Evolutionary conservation across 2,113 vertebrate genomes (phyloP), one percentile per base, ranked within the genome.

Genomic region (Oreotrochilus melanogaster): DNA sequence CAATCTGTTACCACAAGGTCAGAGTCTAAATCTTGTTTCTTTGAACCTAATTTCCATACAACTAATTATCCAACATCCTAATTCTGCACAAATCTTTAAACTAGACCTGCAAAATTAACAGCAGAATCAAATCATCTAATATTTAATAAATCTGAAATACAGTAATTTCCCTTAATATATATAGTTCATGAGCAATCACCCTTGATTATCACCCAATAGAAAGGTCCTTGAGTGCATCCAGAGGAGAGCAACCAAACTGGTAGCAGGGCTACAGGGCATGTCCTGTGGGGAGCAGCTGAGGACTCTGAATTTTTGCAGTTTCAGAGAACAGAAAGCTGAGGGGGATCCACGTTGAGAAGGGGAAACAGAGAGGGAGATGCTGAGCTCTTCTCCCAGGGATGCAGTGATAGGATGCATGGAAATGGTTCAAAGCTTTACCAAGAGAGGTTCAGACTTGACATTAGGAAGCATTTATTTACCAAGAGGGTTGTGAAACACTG

Each of bases 371-470:
- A 72, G 28, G 7, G 54, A 28, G 7, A 10, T 62, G 39, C 4
- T 66, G 53, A 45, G 21, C 21, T 10, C 11, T 62, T 47, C 18
- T n/a, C 22, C 53, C 15, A 19, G 37, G 11, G 4, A 70, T 10
- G 6, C 43, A 54, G 57, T 8, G 4, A 11, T 1, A 54, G 37
- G 12, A 65, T 3, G 5, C 8, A 3, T 5, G 9, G 15, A 10
- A 83, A 50, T 28, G 7, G 37, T 27, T 58, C 65, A 69, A 78
- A 89, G 18, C 8, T 33, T 8, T 21, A 47, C 21, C 45, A 47
- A 21, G 45, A 21, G 45, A 47, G 18, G 45, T 47, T 66, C 22
- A 78, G 25, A 47, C 18, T 0, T 0, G 14, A 69, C 17, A 37
- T 51, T 10, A 47, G 31, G 28, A 81, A 64, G 14, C 5, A 70